Evolutionary conservation across 2,888 invertebrate species (phyloP).

Genomic region (Spisula solida): DNA sequence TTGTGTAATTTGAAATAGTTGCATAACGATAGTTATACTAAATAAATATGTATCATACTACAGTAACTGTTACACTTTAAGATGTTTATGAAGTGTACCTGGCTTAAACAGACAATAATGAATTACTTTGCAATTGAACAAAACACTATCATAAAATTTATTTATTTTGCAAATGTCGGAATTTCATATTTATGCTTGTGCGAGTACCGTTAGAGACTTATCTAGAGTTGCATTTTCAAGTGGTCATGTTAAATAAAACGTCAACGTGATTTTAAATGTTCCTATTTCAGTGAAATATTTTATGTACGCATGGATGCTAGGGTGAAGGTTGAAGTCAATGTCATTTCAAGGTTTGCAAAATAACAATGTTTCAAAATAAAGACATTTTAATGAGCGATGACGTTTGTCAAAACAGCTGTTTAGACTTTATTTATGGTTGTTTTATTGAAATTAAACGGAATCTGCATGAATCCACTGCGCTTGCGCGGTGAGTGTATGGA

Average conservation of each 20-base stretch:
- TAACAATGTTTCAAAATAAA: background rate
- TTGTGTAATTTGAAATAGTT: no score
- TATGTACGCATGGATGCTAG: background rate
- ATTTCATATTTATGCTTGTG: no score
- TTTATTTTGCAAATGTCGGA: no score
- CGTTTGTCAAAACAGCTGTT: background rate
- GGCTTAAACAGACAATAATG: no score
- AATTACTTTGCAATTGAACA: no score
- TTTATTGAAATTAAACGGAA: background rate
- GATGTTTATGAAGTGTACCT: no score
- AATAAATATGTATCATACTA: no score
- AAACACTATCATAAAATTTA: no score
- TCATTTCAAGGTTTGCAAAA: conserved; percentile 12
- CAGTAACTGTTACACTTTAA: no score
- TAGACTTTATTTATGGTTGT: background rate
- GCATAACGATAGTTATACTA: no score
- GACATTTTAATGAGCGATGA: background rate
- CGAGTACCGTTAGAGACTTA: no score
- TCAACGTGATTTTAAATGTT: background rate
- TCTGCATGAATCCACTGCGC: background rate
- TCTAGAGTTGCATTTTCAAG: no score
- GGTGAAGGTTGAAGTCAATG: background rate
- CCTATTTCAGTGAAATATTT: background rate
- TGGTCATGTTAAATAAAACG: background rate
- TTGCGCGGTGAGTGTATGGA: background rate